phyloP scores from a whole-genome alignment of 2,113 vertebrate species.

The Gymnogyps californianus region DNA sequence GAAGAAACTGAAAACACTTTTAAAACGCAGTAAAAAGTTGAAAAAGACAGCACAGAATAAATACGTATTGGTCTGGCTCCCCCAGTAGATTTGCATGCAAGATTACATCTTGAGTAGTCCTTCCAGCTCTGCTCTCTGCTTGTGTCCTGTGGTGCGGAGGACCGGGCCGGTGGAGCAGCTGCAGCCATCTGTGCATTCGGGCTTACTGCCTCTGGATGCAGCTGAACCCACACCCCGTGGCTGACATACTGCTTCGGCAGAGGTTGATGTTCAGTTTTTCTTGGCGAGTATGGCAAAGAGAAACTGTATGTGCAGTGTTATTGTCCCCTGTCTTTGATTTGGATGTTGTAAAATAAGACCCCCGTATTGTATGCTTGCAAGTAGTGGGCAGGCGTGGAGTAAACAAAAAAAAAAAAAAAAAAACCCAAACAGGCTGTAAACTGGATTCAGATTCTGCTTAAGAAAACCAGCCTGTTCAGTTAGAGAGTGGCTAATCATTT shows the following conservation, averaged over 20 bases:
- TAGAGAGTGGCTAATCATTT: neutral
- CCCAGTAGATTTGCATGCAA: neutral
- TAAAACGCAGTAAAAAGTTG: neutral
- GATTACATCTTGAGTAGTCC: neutral
- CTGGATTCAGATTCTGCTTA: neutral
- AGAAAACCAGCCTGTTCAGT: neutral
- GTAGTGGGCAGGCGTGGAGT: neutral
- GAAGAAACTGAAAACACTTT: neutral
- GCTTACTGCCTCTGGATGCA: neutral
- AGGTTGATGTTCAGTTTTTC: neutral
- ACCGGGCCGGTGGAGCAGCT: neutral
- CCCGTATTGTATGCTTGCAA: rapidly evolving
- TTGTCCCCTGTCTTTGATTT: neutral
- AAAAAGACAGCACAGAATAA: neutral
- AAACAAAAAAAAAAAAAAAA: neutral
- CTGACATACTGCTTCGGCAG: neutral
- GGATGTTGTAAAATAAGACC: neutral
- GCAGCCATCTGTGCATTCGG: neutral
- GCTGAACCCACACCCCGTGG: neutral
- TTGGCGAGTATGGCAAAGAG: neutral
- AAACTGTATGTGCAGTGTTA: neutral
- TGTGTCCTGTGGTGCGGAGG: neutral
- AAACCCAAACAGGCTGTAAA: neutral
- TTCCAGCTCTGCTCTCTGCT: neutral
- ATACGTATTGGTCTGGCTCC: neutral